Evolutionary conservation across 2,797 vertebrate species (phyloP).

Genomic region (Amphiprion clarkii): DNA sequence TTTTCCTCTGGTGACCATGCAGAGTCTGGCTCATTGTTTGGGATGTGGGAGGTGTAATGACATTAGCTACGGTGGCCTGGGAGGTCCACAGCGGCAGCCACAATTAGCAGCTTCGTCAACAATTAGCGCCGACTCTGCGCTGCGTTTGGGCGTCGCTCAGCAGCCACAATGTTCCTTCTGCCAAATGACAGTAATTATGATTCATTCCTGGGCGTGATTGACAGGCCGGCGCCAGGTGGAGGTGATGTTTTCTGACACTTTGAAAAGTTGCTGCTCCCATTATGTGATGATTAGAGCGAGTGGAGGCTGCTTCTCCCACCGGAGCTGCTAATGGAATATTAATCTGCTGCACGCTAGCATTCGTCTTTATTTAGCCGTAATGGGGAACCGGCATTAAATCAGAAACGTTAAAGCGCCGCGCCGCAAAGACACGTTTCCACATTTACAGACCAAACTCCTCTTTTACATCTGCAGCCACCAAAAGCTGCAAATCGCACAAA

Average conservation of each 20-base stretch:
- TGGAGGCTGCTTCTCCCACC: constrained; percentile 26
- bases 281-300: constrained; percentile 55
- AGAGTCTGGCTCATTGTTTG: background rate
- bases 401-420: too few relatives aligned
- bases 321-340: constrained; percentile 54
- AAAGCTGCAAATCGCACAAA: too few relatives aligned
- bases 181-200: constrained; percentile 79
- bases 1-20: too few relatives aligned
- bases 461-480: too few relatives aligned
- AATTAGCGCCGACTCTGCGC: constrained; percentile 56
- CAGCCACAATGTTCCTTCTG: constrained; percentile 52
- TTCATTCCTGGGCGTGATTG: constrained; percentile 77
- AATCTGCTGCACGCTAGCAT: constrained; percentile 53
- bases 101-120: constrained; percentile 76
- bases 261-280: constrained; percentile 56
- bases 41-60: constrained; percentile 64
- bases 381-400: constrained; percentile 32
- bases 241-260: constrained; percentile 60
- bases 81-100: constrained; percentile 64
- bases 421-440: too few relatives aligned
- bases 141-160: constrained; percentile 50
- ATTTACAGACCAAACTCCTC: too few relatives aligned
- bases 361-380: constrained; percentile 60
- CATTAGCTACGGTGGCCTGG: constrained; percentile 69
- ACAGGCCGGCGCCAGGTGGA: constrained; percentile 50